Evolutionary conservation across 1,140 invertebrate species (phyloP).

Genomic region (Hyposmocoma kahamanoa): DNA sequence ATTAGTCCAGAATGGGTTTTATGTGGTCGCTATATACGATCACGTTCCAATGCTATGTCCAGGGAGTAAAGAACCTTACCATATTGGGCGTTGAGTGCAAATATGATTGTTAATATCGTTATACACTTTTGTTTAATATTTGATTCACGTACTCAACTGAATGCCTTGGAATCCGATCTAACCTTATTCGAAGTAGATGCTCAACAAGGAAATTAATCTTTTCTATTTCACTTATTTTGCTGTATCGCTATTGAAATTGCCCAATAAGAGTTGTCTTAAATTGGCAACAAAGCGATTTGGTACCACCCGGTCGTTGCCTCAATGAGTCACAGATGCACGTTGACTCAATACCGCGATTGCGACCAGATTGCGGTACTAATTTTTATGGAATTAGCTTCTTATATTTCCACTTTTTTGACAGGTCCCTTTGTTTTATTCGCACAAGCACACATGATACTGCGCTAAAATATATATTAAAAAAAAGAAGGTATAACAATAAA

Average conservation of each 20-base stretch:
- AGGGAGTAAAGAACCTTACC: background rate
- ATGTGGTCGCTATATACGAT: conserved; percentile 6
- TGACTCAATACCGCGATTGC: conserved; percentile 22
- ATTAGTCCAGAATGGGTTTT: conserved; percentile 38
- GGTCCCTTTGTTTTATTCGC: no score
- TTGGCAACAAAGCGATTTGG: conserved; percentile 1
- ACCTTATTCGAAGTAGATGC: no score
- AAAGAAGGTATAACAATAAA: no score
- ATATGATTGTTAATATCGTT: background rate
- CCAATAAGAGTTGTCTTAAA: no score
- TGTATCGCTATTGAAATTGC: no score
- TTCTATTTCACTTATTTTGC: no score
- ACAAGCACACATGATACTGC: no score
- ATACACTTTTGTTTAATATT: background rate
- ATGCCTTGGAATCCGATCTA: conserved; percentile 5
- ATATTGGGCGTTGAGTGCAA: background rate
- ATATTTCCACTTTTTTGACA: no score
- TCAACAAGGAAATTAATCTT: no score
- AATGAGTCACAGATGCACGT: conserved; percentile 39
- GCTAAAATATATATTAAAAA: no score
- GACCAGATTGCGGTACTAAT: conserved; percentile 10
- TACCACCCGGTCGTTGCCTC: conserved; percentile 46
- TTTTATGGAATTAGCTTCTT: conserved; percentile 5
- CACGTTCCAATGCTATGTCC: background rate
- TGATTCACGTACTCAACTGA: background rate